These are phyloP conservation scores for Hyla sarda DNA, from an alignment of 2,113 vertebrate species.

Conservation along the genomic window DNA sequence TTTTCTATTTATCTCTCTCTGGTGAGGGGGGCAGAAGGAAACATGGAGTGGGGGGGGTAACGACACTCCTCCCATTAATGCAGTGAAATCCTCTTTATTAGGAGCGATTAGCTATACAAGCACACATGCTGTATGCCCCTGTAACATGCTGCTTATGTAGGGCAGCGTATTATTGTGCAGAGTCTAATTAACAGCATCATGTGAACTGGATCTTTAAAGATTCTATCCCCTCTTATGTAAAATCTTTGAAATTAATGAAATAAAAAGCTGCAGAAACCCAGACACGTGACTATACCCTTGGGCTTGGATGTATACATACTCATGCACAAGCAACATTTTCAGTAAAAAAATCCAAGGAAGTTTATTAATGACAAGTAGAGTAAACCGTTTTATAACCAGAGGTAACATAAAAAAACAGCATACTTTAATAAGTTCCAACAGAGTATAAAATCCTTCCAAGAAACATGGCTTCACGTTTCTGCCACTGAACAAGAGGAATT, in stretches of 20 bases:
- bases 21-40: too few relatives aligned
- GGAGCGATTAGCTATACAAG: too few relatives aligned
- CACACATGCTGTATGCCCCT: too few relatives aligned
- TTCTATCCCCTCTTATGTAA: not conserved
- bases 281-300: not conserved
- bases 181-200: not conserved
- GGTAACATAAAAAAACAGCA: constrained; percentile 52
- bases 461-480: constrained; percentile 57
- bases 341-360: constrained; percentile 51
- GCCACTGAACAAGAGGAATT: constrained; percentile 53
- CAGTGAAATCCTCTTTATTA: too few relatives aligned
- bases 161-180: not conserved
- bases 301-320: not conserved
- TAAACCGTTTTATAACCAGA: constrained; percentile 48
- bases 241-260: too few relatives aligned
- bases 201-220: not conserved
- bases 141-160: not conserved
- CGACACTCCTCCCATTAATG: too few relatives aligned
- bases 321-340: not conserved
- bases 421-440: constrained; percentile 32
- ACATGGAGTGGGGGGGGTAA: too few relatives aligned
- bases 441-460: constrained; percentile 59
- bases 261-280: not conserved
- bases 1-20: too few relatives aligned
- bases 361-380: constrained; percentile 58